These are phyloP conservation scores for Phyllopteryx taeniolatus DNA, from an alignment of 2,113 vertebrate species.

Conservation along the genomic window DNA sequence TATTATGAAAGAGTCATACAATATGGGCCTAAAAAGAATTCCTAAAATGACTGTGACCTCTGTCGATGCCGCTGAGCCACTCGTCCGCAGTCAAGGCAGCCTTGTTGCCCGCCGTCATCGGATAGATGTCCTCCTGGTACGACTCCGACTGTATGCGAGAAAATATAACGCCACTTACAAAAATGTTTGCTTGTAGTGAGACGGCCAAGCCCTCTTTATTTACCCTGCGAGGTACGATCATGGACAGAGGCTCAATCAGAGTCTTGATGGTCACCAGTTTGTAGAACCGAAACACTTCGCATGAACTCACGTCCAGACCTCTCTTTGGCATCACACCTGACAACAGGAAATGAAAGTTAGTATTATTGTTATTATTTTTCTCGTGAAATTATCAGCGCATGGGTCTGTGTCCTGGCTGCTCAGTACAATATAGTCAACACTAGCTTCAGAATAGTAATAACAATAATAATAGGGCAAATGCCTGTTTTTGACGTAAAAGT, in stretches of 20 bases:
- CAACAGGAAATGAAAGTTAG: neutral
- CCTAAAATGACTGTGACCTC: constrained; percentile 75
- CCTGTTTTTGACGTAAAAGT: too few species aligned
- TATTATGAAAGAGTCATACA: neutral
- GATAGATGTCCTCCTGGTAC: constrained; percentile 97
- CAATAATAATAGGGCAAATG: too few species aligned
- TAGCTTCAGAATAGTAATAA: too few species aligned
- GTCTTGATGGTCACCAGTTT: constrained; percentile 86
- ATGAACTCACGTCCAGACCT: constrained; percentile 86
- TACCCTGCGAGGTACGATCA: constrained; percentile 93
- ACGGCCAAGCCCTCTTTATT: constrained; percentile 27
- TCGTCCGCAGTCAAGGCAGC: constrained; percentile 84
- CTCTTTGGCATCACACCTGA: constrained; percentile 91
- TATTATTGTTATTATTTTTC: too few species aligned
- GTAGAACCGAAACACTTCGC: constrained; percentile 95
- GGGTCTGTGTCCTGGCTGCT: too few species aligned
- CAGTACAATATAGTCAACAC: too few species aligned
- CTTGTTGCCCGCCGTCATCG: constrained; percentile 81
- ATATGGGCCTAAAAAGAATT: neutral
- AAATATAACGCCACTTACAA: neutral
- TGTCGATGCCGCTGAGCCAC: constrained; percentile 85
- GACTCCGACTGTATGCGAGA: constrained; percentile 82
- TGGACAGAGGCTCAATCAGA: constrained; percentile 87
- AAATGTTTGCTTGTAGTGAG: neutral
- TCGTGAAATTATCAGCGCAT: neutral